A percentile compares a stretch with the other conserved stretches of the same genome.
Evolutionary conservation across 1,140 invertebrate genomes (phyloP).

Genomic region (Lineus longissimus): DNA sequence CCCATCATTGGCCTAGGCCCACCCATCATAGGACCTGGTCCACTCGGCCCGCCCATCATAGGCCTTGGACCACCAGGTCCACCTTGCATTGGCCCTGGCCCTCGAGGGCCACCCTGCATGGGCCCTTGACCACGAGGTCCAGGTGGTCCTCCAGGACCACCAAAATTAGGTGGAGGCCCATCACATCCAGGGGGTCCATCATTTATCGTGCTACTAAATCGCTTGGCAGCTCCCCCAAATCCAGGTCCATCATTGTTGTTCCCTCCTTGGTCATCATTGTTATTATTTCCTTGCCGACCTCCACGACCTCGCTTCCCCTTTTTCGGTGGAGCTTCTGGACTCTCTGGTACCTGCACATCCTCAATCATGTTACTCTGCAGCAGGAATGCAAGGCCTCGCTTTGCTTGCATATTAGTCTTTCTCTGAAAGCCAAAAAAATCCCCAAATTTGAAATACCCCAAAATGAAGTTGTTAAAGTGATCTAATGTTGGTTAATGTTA

Average conservation of each 20-base stretch:
- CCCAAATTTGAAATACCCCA: too few species aligned
- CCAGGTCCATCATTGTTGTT: neutral
- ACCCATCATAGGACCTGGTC: neutral
- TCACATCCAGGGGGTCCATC: slow-evolving; percentile 11
- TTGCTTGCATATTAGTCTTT: too few species aligned
- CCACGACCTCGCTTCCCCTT: slow-evolving; percentile 5
- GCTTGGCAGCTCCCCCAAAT: neutral
- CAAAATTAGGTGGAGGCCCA: slow-evolving; percentile 7
- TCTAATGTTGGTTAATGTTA: too few species aligned
- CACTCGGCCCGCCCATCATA: neutral
- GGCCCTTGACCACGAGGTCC: neutral
- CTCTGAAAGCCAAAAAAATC: too few species aligned
- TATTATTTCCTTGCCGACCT: slow-evolving; percentile 12
- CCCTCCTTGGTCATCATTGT: too few species aligned
- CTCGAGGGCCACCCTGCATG: slow-evolving; percentile 16
- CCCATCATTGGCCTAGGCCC: slow-evolving; percentile 13
- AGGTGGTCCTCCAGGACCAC: neutral
- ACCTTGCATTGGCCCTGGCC: slow-evolving; percentile 16
- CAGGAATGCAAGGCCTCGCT: too few species aligned
- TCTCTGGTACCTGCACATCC: slow-evolving; percentile 13
- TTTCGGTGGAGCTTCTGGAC: slow-evolving; percentile 12
- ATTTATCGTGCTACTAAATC: too few species aligned
- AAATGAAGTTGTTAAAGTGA: too few species aligned
- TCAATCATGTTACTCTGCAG: too few species aligned
- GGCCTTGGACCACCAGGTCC: slow-evolving; percentile 19